Evolutionary conservation across 2,797 vertebrate species (phyloP).

Genomic region (Okamejei kenojei): DNA sequence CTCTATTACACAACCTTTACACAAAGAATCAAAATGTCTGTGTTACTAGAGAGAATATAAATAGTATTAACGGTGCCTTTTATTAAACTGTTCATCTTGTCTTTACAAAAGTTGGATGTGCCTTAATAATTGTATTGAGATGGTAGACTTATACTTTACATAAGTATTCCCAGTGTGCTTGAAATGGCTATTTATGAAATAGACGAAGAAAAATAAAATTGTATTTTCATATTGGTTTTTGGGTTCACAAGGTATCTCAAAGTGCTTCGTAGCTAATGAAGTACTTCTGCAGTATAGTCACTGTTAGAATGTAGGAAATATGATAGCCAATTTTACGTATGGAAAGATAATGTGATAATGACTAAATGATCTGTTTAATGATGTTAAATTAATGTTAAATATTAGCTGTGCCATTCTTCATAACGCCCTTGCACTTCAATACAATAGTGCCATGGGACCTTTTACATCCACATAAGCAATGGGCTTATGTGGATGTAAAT

Average conservation of each 20-base stretch:
- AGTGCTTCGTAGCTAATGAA: not conserved
- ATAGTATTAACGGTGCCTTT: not conserved
- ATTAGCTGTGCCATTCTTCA: not conserved
- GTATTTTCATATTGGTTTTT: not conserved
- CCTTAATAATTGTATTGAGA: not conserved
- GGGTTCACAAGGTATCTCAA: not conserved
- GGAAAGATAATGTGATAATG: not conserved
- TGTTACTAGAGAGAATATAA: not conserved
- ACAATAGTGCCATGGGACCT: not conserved
- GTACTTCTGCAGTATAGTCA: not conserved
- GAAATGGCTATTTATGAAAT: not conserved
- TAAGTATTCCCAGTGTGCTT: not conserved
- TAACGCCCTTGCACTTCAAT: not conserved
- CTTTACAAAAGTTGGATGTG: not conserved
- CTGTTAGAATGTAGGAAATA: not conserved
- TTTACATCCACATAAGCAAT: not conserved
- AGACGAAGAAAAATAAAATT: not conserved
- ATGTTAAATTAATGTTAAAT: not conserved
- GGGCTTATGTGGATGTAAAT: not conserved
- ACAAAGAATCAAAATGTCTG: not conserved
- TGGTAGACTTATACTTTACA: not conserved
- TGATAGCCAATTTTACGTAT: not conserved
- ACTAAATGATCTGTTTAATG: not conserved
- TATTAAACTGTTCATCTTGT: not conserved
- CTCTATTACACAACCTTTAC: not conserved